These are phyloP conservation scores for Hydropotes inermis DNA, from an alignment of 2,113 vertebrate genomes.

Conservation along the genomic window DNA sequence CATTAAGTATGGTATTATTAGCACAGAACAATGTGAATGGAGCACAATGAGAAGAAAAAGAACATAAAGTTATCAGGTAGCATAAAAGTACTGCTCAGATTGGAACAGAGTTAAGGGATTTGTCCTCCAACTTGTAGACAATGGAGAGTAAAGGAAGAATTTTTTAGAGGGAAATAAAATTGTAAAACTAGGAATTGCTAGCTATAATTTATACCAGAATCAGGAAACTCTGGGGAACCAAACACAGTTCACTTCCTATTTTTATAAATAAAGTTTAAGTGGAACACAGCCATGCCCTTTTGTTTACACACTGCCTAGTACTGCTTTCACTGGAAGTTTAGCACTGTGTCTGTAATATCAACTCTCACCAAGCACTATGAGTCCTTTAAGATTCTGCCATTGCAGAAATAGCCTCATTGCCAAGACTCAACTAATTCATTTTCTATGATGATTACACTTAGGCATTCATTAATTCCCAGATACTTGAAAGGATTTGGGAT, in stretches of 20 bases:
- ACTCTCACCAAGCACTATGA: not conserved
- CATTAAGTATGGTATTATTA: not conserved
- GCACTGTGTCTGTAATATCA: not conserved
- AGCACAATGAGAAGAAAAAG: not conserved
- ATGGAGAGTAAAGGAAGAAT: not conserved
- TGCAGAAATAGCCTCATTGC: not conserved
- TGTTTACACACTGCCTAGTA: not conserved
- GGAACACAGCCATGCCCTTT: not conserved
- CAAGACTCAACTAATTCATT: not conserved
- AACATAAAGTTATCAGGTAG: no score
- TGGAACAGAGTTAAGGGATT: not conserved
- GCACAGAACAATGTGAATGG: not conserved
- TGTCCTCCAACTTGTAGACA: not conserved
- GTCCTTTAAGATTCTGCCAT: not conserved
- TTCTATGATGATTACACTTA: not conserved
- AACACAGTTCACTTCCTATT: not conserved
- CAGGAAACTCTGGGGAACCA: not conserved
- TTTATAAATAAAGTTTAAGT: constrained; percentile 12
- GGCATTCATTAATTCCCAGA: not conserved
- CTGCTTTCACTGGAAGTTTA: not conserved
- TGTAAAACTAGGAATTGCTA: not conserved
- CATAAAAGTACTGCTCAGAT: not conserved
- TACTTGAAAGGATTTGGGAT: not conserved
- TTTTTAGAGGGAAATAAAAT: constrained; percentile 4
- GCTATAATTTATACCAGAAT: not conserved